A percentile compares a stretch with the other conserved stretches of the same genome.
Conservation (phyloP, 92 coral and sea anemone species). For the Muricea muricata region DNA sequence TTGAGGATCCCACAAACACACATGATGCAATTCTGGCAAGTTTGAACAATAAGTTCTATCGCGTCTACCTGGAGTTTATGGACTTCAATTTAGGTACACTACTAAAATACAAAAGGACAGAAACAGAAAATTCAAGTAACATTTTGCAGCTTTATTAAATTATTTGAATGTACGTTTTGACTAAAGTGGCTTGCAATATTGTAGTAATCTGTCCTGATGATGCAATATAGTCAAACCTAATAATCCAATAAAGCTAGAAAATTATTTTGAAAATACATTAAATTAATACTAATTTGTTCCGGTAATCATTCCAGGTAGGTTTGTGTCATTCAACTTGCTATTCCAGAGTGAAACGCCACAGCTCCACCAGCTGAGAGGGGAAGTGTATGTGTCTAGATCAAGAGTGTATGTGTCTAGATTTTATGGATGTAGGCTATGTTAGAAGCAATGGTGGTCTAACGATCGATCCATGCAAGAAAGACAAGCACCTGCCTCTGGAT, state of each 20-base stretch:
- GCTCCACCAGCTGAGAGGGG: neutral
- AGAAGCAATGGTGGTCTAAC: neutral
- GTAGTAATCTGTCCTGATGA: too few species aligned
- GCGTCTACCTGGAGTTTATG: neutral
- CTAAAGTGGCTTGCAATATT: too few species aligned
- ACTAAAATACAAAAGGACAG: too few species aligned
- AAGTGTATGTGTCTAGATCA: neutral
- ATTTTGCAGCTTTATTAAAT: too few species aligned
- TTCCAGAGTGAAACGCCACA: conserved; percentile 18
- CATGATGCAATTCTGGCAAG: conserved; percentile 5
- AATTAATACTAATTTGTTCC: too few species aligned
- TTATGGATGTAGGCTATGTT: neutral
- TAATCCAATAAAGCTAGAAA: too few species aligned
- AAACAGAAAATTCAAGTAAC: too few species aligned
- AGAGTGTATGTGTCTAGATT: conserved; percentile 12
- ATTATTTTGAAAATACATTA: too few species aligned
- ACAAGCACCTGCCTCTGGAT: neutral
- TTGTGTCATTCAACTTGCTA: conserved; percentile 13
- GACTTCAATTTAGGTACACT: conserved; percentile 16
- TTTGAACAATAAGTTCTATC: neutral
- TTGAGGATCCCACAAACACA: conserved; percentile 18
- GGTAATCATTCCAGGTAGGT: too few species aligned
- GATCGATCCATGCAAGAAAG: conserved; percentile 1
- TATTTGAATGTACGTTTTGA: too few species aligned
- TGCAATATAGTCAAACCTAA: too few species aligned